Conservation (phyloP, 2,888 invertebrate genomes). For the Campaea margaritaria region DNA sequence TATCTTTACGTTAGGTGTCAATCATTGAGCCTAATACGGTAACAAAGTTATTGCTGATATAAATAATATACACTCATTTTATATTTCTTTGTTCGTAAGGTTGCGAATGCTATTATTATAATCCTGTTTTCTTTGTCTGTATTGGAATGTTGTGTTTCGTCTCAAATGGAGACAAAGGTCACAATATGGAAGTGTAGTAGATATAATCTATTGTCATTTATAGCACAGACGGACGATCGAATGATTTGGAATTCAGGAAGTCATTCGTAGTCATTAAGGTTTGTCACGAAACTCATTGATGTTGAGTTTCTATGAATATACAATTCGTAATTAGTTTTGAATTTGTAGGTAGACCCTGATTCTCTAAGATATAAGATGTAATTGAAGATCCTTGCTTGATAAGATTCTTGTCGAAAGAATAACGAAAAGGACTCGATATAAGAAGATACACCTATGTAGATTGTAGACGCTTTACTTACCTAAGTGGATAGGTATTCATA, state of each 20-base stretch:
- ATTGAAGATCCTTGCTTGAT: no score
- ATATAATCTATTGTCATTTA: background rate
- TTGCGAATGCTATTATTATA: background rate
- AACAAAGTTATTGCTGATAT: constrained; percentile 4
- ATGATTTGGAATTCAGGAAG: constrained; percentile 29
- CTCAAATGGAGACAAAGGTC: constrained; percentile 18
- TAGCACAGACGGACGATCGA: background rate
- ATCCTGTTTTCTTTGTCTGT: constrained; percentile 10
- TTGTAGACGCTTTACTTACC: no score
- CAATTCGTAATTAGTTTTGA: background rate
- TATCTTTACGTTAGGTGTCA: constrained; percentile 4
- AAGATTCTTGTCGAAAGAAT: background rate
- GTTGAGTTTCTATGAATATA: constrained; percentile 8
- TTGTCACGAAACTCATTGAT: constrained; percentile 29
- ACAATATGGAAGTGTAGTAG: constrained; percentile 3
- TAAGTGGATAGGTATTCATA: no score
- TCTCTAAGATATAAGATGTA: background rate
- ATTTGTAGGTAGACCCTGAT: background rate
- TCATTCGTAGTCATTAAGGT: constrained; percentile 13
- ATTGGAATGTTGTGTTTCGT: constrained; percentile 8
- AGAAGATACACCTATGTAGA: no score
- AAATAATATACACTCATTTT: constrained; percentile 2
- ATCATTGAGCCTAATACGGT: constrained; percentile 2
- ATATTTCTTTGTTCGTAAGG: constrained; percentile 1
- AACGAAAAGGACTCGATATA: background rate